phyloP scores from a whole-genome alignment of 2,888 invertebrate genomes.

The Tinea pellionella region DNA sequence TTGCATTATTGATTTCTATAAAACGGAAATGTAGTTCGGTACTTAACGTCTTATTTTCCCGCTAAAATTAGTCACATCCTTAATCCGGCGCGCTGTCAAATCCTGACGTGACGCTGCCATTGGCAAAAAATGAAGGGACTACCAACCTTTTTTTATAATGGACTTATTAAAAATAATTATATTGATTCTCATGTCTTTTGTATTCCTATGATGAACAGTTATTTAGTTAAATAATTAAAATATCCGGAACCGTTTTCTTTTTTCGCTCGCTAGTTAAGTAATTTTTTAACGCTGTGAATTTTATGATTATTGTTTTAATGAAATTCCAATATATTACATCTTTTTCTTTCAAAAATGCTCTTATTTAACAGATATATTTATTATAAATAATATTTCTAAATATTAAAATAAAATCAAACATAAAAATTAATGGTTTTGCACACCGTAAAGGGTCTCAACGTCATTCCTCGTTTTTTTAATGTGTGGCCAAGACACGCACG shows the following conservation, averaged over 20 bases:
- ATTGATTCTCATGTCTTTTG: too few species aligned
- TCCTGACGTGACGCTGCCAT: neutral
- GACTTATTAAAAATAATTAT: too few species aligned
- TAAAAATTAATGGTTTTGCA: neutral
- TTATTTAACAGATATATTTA: too few species aligned
- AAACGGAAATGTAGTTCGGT: neutral
- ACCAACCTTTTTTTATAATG: neutral
- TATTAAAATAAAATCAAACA: neutral
- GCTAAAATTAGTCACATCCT: constrained; percentile 11
- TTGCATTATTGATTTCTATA: neutral
- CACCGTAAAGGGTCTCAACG: neutral
- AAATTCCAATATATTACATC: too few species aligned
- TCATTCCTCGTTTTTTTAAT: neutral
- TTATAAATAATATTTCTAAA: too few species aligned
- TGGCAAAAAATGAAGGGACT: neutral
- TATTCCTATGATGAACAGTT: too few species aligned
- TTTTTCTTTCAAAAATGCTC: too few species aligned
- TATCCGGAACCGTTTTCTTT: too few species aligned
- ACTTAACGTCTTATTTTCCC: neutral
- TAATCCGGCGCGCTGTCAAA: constrained; percentile 5
- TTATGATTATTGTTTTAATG: too few species aligned
- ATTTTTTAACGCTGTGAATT: too few species aligned
- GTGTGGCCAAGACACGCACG: neutral
- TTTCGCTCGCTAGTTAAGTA: too few species aligned
- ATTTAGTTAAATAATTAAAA: too few species aligned